Base-by-base conservation (phyloP, 2,113 vertebrate species). In the Dicrurus megarhynchus region DNA sequence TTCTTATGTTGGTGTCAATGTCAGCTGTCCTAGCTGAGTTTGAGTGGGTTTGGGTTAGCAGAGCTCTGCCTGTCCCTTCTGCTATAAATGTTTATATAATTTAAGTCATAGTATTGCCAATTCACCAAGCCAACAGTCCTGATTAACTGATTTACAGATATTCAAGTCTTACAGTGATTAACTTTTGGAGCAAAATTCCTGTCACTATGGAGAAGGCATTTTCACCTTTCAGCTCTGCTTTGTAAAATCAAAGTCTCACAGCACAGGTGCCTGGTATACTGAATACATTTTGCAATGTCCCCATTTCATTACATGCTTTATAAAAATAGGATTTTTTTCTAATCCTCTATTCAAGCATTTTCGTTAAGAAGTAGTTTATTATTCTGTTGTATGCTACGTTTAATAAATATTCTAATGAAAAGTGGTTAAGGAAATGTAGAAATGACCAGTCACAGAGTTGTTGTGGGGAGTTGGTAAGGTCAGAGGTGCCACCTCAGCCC, bases 151-250 rank as follows among this genome's bases (percentile, higher is more conserved):
- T 30, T 27, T 18, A 37, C 27, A 80, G 50, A 30, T 67, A 13
- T 8, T 27, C 15, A 11, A 27, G 9, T 8, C 30, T 3, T 30
- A 30, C 5, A 8, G 27, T 30, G 24, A 18, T 60, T 50, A 60
- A 37, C 7, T 39, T 55, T 18, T 6, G 30, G 7, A 55, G 33
- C 30, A 14, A 74, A 49, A 35, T 23, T 55, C 30, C 14, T 57
- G 0, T 16, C 4, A 0, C 6, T 11, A 0, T 4, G 13, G 21
- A 42, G 56, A 39, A 69, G 7, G 10, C 22, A 37, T 74, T 80
- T 55, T 52, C 3, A 16, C 9, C 46, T 35, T 15, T 26, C 28
- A 50, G 28, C n/a, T 65, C 22, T 65, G 28, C 57, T 68, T 35
- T 28, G 17, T 79, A 55, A 70, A 82, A 41, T 12, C 4, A 1